phyloP scores from a whole-genome alignment of 2,888 invertebrate species.

The Cryptocephalus primarius region DNA sequence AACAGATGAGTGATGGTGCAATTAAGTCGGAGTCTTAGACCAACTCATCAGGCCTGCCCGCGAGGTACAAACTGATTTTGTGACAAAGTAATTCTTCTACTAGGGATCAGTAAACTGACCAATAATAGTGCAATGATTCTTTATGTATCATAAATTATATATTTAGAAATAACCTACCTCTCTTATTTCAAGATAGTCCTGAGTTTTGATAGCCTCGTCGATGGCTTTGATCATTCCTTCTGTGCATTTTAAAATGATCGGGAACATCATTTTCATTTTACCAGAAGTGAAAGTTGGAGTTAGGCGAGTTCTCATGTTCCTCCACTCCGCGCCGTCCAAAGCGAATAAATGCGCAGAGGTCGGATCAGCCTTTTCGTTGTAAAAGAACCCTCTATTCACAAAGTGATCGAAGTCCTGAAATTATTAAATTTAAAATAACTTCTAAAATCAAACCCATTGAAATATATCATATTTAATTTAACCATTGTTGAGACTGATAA shows the following conservation, averaged over 20 bases:
- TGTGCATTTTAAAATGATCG: conserved; percentile 22
- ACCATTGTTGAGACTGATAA: no score
- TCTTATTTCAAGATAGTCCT: conserved; percentile 32
- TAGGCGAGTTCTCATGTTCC: conserved; percentile 45
- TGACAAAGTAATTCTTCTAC: no score
- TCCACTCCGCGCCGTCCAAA: conserved; percentile 47
- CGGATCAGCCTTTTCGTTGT: conserved; percentile 25
- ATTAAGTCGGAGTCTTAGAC: no score
- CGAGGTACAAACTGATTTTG: no score
- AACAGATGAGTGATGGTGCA: no score
- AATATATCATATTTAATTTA: no score
- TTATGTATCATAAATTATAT: no score
- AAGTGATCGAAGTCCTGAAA: conserved; percentile 16
- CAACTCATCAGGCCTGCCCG: no score
- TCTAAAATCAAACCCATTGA: background rate
- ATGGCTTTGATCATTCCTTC: conserved; percentile 22
- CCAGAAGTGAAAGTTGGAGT: conserved; percentile 44
- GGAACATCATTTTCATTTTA: conserved; percentile 31
- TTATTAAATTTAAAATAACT: background rate
- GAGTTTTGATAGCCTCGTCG: conserved; percentile 12
- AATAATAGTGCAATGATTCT: background rate
- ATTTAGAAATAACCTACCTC: conserved; percentile 23
- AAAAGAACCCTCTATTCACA: conserved; percentile 23
- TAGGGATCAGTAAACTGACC: background rate
- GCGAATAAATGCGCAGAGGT: conserved; percentile 45